phyloP scores from a whole-genome alignment of 1,140 invertebrate species.

The Orchestia grillus region DNA sequence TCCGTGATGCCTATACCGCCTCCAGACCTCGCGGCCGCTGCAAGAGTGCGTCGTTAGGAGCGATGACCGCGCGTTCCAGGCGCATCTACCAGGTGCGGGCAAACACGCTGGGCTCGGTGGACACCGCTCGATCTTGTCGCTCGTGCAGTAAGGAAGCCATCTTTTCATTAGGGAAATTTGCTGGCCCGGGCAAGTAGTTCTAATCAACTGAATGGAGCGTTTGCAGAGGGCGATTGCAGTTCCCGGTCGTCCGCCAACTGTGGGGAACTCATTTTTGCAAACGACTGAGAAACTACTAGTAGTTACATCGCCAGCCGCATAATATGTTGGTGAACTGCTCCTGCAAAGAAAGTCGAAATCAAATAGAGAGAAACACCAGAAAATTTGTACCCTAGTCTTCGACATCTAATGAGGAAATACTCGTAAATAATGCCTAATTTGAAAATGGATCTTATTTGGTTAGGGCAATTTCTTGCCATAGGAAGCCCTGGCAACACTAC shows the following conservation, averaged over 20 bases:
- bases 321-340: background rate
- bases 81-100: background rate
- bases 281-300: background rate
- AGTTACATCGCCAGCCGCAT: too few relatives aligned
- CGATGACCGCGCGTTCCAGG: background rate
- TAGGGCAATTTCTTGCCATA: too few relatives aligned
- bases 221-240: background rate
- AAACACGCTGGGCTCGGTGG: background rate
- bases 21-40: background rate
- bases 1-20: background rate
- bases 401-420: too few relatives aligned
- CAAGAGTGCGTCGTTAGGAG: background rate
- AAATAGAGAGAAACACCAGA: background rate
- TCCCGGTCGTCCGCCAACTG: background rate
- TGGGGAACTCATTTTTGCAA: background rate
- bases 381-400: background rate
- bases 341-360: background rate
- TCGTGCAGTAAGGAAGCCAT: background rate
- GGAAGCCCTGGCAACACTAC: too few relatives aligned
- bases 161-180: background rate
- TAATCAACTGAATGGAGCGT: background rate
- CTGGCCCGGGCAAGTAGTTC: background rate
- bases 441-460: too few relatives aligned
- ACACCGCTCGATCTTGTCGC: conserved; percentile 12
- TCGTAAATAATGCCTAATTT: too few relatives aligned